These are phyloP conservation scores for Neotragus pygmaeus DNA, from an alignment of 2,113 vertebrate species.

Conservation along the genomic window DNA sequence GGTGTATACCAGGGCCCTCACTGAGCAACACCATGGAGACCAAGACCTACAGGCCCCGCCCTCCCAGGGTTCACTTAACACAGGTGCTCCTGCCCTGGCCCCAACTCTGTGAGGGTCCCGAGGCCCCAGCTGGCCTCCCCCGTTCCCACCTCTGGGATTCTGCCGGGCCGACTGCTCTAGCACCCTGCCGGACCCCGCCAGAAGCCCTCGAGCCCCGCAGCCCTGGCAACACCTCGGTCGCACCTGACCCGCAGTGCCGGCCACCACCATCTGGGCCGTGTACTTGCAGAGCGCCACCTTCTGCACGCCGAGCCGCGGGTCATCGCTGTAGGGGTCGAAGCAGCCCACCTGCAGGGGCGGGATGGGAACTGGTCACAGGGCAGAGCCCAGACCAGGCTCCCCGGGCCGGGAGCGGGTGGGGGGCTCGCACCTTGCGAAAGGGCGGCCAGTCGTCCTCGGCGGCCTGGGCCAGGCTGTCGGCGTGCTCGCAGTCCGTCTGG, in stretches of 20 bases:
- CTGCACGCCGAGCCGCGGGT: conserved; percentile 94
- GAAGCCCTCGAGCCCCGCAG: neutral
- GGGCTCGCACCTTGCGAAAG: conserved; percentile 90
- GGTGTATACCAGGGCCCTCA: neutral
- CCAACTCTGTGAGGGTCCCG: neutral
- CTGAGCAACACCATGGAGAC: neutral
- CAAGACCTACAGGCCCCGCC: neutral
- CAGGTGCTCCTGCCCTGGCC: neutral
- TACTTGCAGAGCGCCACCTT: conserved; percentile 97
- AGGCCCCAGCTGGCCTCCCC: neutral
- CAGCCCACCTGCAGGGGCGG: conserved; percentile 89
- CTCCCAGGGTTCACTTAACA: neutral
- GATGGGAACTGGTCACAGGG: neutral
- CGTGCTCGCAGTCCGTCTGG: conserved; percentile 94
- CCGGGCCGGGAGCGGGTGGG: neutral
- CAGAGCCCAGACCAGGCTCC: neutral
- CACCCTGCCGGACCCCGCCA: neutral
- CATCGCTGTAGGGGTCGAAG: conserved; percentile 98
- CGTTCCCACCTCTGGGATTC: neutral
- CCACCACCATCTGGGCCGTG: conserved; percentile 94
- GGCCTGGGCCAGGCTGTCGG: conserved; percentile 87
- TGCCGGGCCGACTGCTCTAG: neutral
- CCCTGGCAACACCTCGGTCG: fast-evolving
- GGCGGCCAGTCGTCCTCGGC: conserved; percentile 96
- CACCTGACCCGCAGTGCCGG: conserved; percentile 96